Evolutionary conservation across 1,140 invertebrate genomes (phyloP), one percentile per base, ranked within the genome.

Genomic region (Saccostrea cuccullata): DNA sequence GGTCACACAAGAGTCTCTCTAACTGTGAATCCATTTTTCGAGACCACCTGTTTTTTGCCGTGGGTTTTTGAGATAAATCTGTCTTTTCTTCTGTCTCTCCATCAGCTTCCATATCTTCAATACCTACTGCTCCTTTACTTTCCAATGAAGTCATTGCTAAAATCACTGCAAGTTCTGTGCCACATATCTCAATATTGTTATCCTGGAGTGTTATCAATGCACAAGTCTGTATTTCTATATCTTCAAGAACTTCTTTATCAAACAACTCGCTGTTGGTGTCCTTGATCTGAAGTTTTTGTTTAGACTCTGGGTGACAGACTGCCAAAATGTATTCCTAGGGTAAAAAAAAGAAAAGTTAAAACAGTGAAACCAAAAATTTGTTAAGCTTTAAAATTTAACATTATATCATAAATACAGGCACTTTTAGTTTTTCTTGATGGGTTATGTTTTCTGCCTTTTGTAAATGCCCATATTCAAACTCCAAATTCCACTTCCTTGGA

Each of bases 91-190:
- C 47, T 26, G 11, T 56, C 5, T 58, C 87, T 23, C 88, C 89
- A 85, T 88, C 90, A 60, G 47, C 73, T 84, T 88, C 83, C 56
- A 47, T 73, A 30, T 67, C 82, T 70, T 55, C 84, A 58, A 9
- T 73, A 12, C 77, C 47, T 36, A 82, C 55, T 47, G 30, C 82
- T 73, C 83, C 64, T 26, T 91, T 55, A 67, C 92, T 91, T 87
- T 92, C 93, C 55, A 93, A 77, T 55, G 90, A 84, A 23, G 93
- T 93, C 56, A 92, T 88, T 30, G 93, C 93, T 36, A 93, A 87
- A 23, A 90, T 93, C 15, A 93, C 92, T 15, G 92, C 89, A 13
- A 92, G 70, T 26, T 92, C 91, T 47, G 91, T 84, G 8, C 93
- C 93, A 82, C 82, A 83, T 55, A 93, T 92, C 84, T 87, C 84